phyloP scores from a whole-genome alignment of 2,113 vertebrate species.

The Gallinago paraguaiae region DNA sequence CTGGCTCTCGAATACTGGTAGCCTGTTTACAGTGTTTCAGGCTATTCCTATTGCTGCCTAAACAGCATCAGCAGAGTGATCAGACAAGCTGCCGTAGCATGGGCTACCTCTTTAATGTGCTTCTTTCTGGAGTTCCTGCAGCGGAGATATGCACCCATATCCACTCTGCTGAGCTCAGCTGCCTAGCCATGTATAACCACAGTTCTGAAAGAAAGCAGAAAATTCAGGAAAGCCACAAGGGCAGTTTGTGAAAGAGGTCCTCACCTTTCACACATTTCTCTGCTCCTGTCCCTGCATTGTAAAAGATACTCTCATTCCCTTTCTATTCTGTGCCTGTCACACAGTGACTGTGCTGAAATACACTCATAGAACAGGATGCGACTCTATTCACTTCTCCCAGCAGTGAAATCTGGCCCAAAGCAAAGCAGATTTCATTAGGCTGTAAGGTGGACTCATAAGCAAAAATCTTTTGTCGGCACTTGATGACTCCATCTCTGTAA shows the following conservation, averaged over 20 bases:
- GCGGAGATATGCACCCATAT: accelerated
- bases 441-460: neutral
- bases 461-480: neutral
- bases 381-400: neutral
- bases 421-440: neutral
- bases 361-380: neutral
- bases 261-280: neutral
- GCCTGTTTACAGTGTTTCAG: neutral
- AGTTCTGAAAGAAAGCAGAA: neutral
- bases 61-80: neutral
- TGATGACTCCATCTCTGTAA: neutral
- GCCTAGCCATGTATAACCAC: neutral
- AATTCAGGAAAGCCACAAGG: neutral
- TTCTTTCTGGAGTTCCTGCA: neutral
- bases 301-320: neutral
- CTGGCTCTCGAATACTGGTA: neutral
- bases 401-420: neutral
- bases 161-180: neutral
- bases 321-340: neutral
- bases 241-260: neutral
- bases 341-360: neutral
- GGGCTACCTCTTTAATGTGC: neutral
- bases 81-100: neutral
- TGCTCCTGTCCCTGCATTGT: neutral
- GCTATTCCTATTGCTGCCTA: neutral